Base-by-base conservation (phyloP, 2,888 invertebrate species). In the Sinodicranocentrus sp. region DNA sequence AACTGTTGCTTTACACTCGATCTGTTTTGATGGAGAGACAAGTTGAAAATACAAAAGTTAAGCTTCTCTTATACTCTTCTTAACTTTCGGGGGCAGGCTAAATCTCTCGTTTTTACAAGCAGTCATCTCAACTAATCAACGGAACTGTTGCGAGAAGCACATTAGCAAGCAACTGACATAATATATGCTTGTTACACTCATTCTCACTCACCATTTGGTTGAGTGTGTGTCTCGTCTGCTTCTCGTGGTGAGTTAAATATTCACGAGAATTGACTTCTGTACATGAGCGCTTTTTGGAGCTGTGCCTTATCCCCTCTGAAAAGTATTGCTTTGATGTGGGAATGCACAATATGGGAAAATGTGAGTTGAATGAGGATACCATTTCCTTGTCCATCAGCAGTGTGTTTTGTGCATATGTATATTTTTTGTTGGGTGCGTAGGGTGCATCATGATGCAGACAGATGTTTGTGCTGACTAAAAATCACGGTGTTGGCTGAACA, bases 191-290 rank as follows among this genome's bases (percentile, higher is more conserved):
- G 52, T 52, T 17, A 52, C n/a, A 52, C 19, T 52, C 6, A 33
- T 33, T 33, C 33, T 33, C 33, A 33, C 33, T 33, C 33, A 33
- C 33, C 3, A 33, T 33, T 10, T 10, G 33, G n/a, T n/a, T n/a
- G 39, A 39, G 13, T 39, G 52, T 1, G 8, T 15, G 19, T 52
- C 8, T 52, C 15, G 52, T 52, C 52, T 52, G 19, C 13, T 57
- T 57, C 25, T 43, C 48, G 54, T 76, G 76, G 26, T 65, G 65
- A 33, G 43, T 78, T 48, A 70, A 78, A 78, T 61, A 78, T 78
- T 67, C 70, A 78, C 67, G 70, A 78, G 59, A 70, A 78, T 77
- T 23, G 77, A 77, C 68, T 77, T 17, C 63, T 15, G 13, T 39
- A 13, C 13, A 6, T 39, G 39, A 39, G 8, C 39, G 54, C 21